These are phyloP conservation scores for Crotophaga sulcirostris DNA, from an alignment of 2,113 vertebrate species.

Conservation along the genomic window DNA sequence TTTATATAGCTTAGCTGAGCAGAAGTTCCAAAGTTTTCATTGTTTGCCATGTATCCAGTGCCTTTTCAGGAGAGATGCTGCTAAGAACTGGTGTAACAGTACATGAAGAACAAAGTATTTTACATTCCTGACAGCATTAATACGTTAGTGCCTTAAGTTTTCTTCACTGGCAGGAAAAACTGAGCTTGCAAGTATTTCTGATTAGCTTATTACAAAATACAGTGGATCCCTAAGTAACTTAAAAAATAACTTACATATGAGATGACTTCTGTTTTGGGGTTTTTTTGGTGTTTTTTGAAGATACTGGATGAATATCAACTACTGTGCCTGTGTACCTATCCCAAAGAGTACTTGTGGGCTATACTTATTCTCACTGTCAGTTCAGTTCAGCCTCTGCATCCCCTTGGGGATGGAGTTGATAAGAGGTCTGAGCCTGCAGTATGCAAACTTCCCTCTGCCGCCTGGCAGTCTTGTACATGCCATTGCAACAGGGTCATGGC, in stretches of 20 bases:
- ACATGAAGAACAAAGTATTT: slow-evolving; percentile 12
- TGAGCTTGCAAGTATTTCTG: slow-evolving; percentile 4
- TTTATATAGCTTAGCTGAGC: not conserved
- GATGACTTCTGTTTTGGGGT: not conserved
- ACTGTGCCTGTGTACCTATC: not conserved
- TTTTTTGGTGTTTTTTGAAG: too few relatives aligned
- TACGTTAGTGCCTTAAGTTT: slow-evolving; percentile 68
- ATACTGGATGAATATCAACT: not conserved
- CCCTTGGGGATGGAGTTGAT: not conserved
- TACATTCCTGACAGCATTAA: slow-evolving; percentile 36
- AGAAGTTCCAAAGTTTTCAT: not conserved
- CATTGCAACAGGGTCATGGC: rapidly evolving
- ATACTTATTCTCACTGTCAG: not conserved
- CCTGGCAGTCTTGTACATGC: rapidly evolving
- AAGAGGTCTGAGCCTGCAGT: not conserved
- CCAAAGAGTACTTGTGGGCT: not conserved
- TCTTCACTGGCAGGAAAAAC: not conserved
- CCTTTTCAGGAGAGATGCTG: slow-evolving; percentile 59
- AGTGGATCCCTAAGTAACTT: not conserved
- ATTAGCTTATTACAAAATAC: not conserved
- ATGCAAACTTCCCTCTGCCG: not conserved
- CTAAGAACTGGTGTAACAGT: slow-evolving; percentile 18
- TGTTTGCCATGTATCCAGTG: slow-evolving; percentile 40
- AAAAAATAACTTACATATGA: not conserved
- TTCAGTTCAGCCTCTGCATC: not conserved